Conservation (phyloP, 2,113 vertebrate genomes). For the Seriola aureovittata region DNA sequence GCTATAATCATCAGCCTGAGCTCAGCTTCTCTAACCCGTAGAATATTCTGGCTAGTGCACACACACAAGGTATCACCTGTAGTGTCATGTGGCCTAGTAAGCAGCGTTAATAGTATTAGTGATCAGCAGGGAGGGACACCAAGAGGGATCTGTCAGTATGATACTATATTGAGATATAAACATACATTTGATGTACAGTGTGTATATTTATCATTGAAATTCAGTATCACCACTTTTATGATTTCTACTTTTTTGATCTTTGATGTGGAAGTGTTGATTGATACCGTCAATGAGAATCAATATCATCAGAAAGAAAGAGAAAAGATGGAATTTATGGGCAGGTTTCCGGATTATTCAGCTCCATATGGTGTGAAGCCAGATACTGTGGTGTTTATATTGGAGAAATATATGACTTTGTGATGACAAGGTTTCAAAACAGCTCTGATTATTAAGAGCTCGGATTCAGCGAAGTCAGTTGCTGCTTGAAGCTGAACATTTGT, state of each 20-base stretch:
- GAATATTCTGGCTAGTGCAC: background rate
- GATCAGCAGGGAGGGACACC: background rate
- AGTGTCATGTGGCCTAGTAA: constrained; percentile 8
- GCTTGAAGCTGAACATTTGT: background rate
- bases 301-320: background rate
- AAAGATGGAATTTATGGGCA: background rate
- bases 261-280: background rate
- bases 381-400: background rate
- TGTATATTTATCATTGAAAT: background rate
- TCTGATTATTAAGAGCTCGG: background rate
- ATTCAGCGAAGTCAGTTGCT: background rate
- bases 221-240: background rate
- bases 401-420: background rate
- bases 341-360: background rate
- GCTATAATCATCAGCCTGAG: constrained; percentile 1
- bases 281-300: background rate
- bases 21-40: background rate
- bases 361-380: background rate
- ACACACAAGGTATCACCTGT: background rate
- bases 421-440: background rate
- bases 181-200: background rate
- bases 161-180: background rate
- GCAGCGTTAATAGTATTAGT: constrained; percentile 14
- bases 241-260: background rate
- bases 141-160: background rate